These are phyloP conservation scores for Brachyalestes nurse DNA, from an alignment of 2,797 vertebrate species.

Conservation along the genomic window DNA sequence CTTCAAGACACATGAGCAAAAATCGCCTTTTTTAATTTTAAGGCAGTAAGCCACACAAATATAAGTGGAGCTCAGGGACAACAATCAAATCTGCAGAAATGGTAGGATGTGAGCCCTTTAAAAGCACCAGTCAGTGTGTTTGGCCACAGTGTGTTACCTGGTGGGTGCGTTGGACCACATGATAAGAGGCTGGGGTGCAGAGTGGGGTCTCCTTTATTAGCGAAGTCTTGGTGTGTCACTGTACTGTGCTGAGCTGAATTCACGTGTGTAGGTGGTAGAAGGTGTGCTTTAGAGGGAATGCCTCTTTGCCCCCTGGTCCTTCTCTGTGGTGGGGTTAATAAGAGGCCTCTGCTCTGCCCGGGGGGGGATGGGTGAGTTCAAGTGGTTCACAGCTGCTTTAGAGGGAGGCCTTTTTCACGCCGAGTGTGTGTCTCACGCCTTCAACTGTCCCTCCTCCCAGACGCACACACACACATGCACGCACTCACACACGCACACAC, in stretches of 20 bases:
- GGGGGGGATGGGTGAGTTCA: slow-evolving; percentile 23
- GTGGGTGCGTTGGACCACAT: neutral
- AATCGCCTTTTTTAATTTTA: no score
- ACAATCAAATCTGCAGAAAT: no score
- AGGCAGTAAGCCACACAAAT: no score
- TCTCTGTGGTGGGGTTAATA: slow-evolving; percentile 2
- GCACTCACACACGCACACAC: neutral
- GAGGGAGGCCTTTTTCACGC: slow-evolving; percentile 17
- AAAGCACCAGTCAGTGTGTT: neutral
- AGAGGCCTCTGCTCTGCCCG: slow-evolving; percentile 7
- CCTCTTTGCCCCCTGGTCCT: neutral
- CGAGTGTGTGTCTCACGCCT: neutral
- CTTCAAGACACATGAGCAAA: no score
- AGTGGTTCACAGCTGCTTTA: slow-evolving; percentile 29
- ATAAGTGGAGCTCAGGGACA: no score
- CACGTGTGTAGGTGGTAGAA: neutral
- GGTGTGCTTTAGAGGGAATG: neutral
- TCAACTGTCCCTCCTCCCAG: neutral
- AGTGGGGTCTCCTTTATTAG: neutral
- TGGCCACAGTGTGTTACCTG: neutral
- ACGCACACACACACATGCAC: neutral
- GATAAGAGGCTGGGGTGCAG: neutral
- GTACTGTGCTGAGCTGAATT: neutral
- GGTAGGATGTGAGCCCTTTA: no score
- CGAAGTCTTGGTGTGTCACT: neutral